Evolutionary conservation across 2,888 invertebrate species (phyloP).

Genomic region (Drosophila conformis): DNA sequence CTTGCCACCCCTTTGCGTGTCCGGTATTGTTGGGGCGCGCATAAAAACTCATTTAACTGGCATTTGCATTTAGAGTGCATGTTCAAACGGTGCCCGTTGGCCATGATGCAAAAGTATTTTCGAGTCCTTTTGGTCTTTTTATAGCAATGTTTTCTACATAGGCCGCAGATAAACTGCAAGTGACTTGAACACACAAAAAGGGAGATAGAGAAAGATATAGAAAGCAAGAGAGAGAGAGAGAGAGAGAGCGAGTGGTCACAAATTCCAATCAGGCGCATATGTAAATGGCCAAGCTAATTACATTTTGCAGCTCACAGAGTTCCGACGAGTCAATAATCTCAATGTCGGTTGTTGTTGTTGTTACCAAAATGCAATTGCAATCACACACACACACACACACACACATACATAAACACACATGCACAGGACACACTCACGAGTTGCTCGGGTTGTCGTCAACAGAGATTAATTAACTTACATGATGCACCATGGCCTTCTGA

Average conservation of each 20-base stretch:
- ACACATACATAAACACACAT: background rate
- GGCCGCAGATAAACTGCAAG: constrained; percentile 49
- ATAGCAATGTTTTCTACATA: constrained; percentile 20
- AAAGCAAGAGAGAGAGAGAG: background rate
- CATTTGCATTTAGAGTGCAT: constrained; percentile 79
- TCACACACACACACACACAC: constrained; percentile 17
- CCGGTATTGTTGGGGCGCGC: constrained; percentile 29
- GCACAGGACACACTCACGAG: background rate
- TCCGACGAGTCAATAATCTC: constrained; percentile 34
- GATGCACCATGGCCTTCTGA: constrained; percentile 88
- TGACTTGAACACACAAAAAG: constrained; percentile 39
- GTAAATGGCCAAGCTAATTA: constrained; percentile 72
- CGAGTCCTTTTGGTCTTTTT: constrained; percentile 15
- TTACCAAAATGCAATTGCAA: constrained; percentile 44
- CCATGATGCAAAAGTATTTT: constrained; percentile 37
- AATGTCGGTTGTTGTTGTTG: constrained; percentile 12
- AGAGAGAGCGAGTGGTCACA: constrained; percentile 19
- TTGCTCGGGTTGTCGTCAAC: constrained; percentile 8
- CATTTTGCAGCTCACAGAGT: constrained; percentile 58
- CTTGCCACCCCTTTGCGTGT: background rate
- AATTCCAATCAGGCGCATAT: constrained; percentile 59
- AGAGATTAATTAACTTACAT: constrained; percentile 86
- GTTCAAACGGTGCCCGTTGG: constrained; percentile 33
- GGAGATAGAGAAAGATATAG: constrained; percentile 4
- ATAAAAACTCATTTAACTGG: constrained; percentile 78